Evolutionary conservation across 2,888 invertebrate genomes (phyloP), one percentile per base, ranked within the genome.

Genomic region (Archips xylosteana): DNA sequence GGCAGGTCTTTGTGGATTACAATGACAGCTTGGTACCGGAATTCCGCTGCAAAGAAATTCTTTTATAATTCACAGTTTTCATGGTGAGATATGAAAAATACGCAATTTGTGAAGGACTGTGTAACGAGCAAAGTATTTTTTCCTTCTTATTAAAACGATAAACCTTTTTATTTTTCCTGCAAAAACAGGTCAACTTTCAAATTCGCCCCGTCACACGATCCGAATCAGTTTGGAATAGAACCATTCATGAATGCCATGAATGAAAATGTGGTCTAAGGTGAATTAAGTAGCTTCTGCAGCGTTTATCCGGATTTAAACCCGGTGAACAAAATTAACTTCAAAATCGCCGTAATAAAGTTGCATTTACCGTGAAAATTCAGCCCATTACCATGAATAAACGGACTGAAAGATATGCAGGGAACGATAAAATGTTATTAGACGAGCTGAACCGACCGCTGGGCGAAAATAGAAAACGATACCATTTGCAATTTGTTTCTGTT

Each of bases 11-110:
- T 97, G 87, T 97, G 96, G 0, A 98, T 95, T 36, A 98, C 96
- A 47, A 97, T 97, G 0, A 98, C 97, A 1, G 97, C 97, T 87
- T 97, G 97, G 85, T 98, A 97, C 63, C 97, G 95, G 88, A 96
- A 97, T 78, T 96, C 96, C 79, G 97, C 97, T 96, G 86, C n/a
- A 90, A 92, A 75, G 71, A 76, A 79, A 9, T 12, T 3, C 6
- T 0, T 57, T 57, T 32, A 4, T 45, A 57, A 12, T 3, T 49
- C 13, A n/a, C n/a, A 45, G 45, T 45, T 45, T 12, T 45, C 12
- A 10, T 2, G 45, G 39, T 39, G 6, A 39, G 39, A 39, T 39
- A 39, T 39, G 39, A 39, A 39, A 39, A 4, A 23, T 23, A 23
- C 23, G 23, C 23, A 39, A 39, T 4, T 39, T 39, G 39, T 39